Conservation (phyloP, 2,113 vertebrate species). For the Trochalopteron elliotii region DNA sequence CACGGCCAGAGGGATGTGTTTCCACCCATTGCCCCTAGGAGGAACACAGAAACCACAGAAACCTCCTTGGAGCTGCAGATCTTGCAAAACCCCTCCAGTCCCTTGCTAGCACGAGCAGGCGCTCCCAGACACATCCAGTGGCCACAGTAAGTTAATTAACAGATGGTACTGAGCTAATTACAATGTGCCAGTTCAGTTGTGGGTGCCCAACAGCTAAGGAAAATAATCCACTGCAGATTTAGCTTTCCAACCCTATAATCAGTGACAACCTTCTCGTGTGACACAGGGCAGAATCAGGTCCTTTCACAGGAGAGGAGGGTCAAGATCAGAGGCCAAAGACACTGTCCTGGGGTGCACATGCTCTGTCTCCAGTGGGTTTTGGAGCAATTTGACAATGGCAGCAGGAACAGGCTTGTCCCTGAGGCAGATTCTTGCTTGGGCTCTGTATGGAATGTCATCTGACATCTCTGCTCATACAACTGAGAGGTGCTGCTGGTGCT, state of each 20-base stretch:
- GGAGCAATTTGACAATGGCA: background rate
- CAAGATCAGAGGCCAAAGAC: background rate
- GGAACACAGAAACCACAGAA: conserved; percentile 70
- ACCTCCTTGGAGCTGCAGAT: conserved; percentile 4
- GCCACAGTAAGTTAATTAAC: background rate
- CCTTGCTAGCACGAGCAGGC: background rate
- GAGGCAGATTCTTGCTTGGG: background rate
- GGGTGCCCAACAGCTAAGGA: background rate
- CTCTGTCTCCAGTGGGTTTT: background rate
- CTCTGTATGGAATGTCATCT: background rate
- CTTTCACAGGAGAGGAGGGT: background rate
- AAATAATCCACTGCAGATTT: background rate
- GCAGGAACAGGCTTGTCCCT: background rate
- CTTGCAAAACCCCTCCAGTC: background rate
- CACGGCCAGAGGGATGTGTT: conserved; percentile 36
- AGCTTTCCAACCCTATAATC: background rate
- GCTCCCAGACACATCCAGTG: background rate
- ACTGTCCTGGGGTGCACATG: rapidly evolving
- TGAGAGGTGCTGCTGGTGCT: background rate
- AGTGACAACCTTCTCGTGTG: background rate
- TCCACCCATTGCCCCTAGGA: conserved; percentile 70
- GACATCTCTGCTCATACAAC: background rate
- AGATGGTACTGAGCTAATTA: background rate
- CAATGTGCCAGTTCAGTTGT: background rate
- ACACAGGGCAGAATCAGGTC: background rate